Evolutionary conservation across 2,888 invertebrate species (phyloP), one percentile per base, ranked within the genome.

Genomic region (Thereva unica): DNA sequence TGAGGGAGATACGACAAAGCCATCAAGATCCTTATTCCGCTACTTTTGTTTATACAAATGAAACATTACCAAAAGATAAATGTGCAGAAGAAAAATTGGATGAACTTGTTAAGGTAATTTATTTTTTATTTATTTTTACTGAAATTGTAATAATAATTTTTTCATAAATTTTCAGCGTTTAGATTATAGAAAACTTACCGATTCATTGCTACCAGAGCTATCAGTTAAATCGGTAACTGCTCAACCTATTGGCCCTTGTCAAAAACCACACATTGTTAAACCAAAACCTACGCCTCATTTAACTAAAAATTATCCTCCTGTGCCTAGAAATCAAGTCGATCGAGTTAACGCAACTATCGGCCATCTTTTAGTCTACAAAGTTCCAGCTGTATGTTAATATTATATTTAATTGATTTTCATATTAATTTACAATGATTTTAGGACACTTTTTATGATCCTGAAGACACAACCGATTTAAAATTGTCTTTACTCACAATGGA

Each of bases 361-460:
- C 34, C 89, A 91, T 74, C 83, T 95, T 73, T 85, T 93, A 44
- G 85, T 92, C 4, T 92, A 86, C 76, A 88, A 87, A 79, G 93
- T 95, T 71, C 93, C 93, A 7, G 87, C 89, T 78, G 90, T 89
- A 77, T 82, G 83, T 76, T 41, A 55, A 37, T 47, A 6, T 6
- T 52, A 35, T 34, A 52, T 34, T 12, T 52, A 35, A 52, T 23
- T 35, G 4, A 52, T 23, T 35, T 5, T 40, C 5, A 23, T 47
- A 8, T 12, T 5, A 34, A 50, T 10, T 37, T 65, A 50, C 56
- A 63, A 38, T 65, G 44, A 35, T 44, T 45, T 65, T 79, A 91
- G 86, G 93, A 95, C 76, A 91, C 93, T 2, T 96, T 95, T 84
- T 93, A 89, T 79, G 95, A 95, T 82, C 89, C 89, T 0, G 93